Evolutionary conservation across 2,797 vertebrate species (phyloP), one percentile per base, ranked within the genome.

Genomic region (Tapera naevia): DNA sequence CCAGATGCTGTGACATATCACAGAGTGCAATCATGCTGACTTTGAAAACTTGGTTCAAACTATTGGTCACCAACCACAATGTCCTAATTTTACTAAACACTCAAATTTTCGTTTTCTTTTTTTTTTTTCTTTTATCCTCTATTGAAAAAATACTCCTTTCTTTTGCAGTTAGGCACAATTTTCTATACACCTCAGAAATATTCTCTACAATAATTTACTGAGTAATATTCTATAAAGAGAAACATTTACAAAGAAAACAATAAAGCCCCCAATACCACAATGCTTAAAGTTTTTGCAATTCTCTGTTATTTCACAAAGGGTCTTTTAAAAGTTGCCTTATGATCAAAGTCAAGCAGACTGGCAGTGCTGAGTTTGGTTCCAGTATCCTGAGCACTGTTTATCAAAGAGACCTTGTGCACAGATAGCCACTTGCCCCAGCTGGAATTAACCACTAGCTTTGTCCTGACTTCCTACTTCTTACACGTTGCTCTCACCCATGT

Each of bases 21-120:
- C 32, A 83, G 60, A 48, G 56, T 45, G 83, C 51, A 83, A 78
- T 32, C 79, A 19, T 7, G 25, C 78, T 64, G 78, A 92, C 82
- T 95, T 91, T 53, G 71, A 87, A 86, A 95, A 94, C 33, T 80
- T 72, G 24, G 8, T 80, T 69, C 45, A 25, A 92, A 73, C 18
- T 60, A 14, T 18, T 41, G 17, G 11, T 37, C 57, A 21, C 19
- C 9, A 80, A n/a, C 17, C 8, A 18, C 58, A 56, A 24, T 7
- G 9, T 33, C 46, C 48, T 43, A 35, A n/a, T 25, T 8, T 21
- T 65, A 61, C 53, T 50, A 78, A 67, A 66, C 14, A 54, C 11
- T 53, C 39, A 13, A 4, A 58, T 41, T 67, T 66, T 64, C 11
- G 35, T 65, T 37, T 39, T 35, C 27, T 53, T 13, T 67, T n/a